Percentiles rank a stretch among this genome's conserved stretches.
phyloP scores from a whole-genome alignment of 2,797 vertebrate species.

The Cuniculus paca region DNA sequence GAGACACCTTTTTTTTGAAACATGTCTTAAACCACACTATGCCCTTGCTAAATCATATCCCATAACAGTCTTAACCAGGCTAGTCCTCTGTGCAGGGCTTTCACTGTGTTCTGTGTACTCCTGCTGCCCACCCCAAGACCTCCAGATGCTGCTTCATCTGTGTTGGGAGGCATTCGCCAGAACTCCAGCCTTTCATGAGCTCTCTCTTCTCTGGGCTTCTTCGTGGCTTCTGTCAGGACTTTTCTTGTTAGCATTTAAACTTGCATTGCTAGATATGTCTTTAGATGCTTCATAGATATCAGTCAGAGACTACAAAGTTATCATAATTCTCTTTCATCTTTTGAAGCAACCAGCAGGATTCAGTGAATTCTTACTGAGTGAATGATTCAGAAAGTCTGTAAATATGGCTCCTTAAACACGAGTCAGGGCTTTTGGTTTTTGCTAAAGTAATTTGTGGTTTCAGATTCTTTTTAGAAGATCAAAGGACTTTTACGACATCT shows the following conservation, averaged over 20 bases:
- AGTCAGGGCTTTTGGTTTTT: background rate
- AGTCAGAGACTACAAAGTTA: background rate
- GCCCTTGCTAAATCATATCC: background rate
- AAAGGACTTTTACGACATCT: background rate
- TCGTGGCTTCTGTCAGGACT: background rate
- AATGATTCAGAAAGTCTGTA: conserved; percentile 3
- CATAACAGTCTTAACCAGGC: background rate
- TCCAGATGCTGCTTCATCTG: background rate
- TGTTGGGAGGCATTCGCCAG: too few species aligned
- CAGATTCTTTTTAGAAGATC: background rate
- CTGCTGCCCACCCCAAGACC: background rate
- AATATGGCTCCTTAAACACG: background rate
- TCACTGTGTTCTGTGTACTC: background rate
- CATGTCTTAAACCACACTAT: background rate
- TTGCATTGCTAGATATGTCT: background rate
- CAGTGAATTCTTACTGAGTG: background rate
- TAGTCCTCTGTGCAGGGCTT: background rate
- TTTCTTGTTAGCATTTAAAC: conserved; percentile 1
- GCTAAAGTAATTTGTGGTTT: conserved; percentile 38
- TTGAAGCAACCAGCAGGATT: background rate
- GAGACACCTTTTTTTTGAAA: background rate
- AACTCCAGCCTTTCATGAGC: background rate
- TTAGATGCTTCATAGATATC: background rate
- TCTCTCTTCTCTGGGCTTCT: background rate
- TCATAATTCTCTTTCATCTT: background rate